Percentiles rank a stretch among this genome's conserved stretches.
phyloP scores from a whole-genome alignment of 2,113 vertebrate genomes.

The Etheostoma spectabile region DNA sequence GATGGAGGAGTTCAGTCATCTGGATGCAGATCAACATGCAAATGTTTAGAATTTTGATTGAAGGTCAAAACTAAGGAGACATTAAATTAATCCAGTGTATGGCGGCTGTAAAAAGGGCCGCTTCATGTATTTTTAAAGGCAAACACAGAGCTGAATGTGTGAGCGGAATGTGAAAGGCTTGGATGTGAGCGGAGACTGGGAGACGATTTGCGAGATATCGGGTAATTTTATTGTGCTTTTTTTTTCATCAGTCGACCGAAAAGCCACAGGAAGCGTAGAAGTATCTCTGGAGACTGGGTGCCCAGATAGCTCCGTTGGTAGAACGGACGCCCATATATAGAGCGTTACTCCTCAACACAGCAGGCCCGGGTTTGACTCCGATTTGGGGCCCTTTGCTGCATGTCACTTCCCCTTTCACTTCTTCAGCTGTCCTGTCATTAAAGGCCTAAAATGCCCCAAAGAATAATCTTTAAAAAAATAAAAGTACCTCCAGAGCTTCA shows the following conservation, averaged over 20 bases:
- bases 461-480: too few relatives aligned
- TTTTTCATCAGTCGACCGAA: conserved; percentile 33
- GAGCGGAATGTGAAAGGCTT: conserved; percentile 60
- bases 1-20: neutral
- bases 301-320: too few relatives aligned
- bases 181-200: conserved; percentile 32
- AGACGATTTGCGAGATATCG: conserved; percentile 51
- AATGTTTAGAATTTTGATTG: conserved; percentile 37
- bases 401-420: too few relatives aligned
- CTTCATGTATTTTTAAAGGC: conserved; percentile 69
- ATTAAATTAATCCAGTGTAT: conserved; percentile 53
- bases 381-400: too few relatives aligned
- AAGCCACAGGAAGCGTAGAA: conserved; percentile 45
- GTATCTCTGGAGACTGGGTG: conserved; percentile 24
- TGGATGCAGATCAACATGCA: conserved; percentile 32
- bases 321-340: too few relatives aligned
- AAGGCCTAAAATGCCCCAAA: too few relatives aligned
- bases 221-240: conserved; percentile 33
- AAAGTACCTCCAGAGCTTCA: conserved; percentile 37
- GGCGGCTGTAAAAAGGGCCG: conserved; percentile 41
- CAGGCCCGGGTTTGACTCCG: too few relatives aligned
- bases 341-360: too few relatives aligned
- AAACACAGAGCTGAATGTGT: conserved; percentile 50
- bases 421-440: too few relatives aligned
- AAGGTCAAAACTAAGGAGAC: conserved; percentile 67